Base-by-base conservation (phyloP, 1,140 invertebrate genomes). In the Andricus grossulariae region DNA sequence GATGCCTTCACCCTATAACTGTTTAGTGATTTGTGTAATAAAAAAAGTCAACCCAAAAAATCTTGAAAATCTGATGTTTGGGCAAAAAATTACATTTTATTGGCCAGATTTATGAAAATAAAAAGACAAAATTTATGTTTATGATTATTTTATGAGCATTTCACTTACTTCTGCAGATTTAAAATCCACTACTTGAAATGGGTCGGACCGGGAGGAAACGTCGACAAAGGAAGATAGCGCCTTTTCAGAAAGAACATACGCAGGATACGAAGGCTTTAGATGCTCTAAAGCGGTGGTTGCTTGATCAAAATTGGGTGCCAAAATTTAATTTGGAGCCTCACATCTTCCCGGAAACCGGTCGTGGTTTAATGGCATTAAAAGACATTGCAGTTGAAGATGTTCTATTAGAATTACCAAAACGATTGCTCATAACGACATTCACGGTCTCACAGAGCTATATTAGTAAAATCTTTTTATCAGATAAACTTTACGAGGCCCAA, bases 351-450 rank as follows among this genome's bases (percentile, higher is more conserved):
- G 87, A 89, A 21, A 94, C 93, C 51, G 94, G 94, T 21, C 88
- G 94, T 80, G 94, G 94, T 25, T 89, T 95, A 50, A 92, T 93
- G 83, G 92, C 93, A 13, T 91, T 92, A 78, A 91, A 89, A 75
- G 83, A 86, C 74, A 91, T 95, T 71, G 73, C 82, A 54, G 66
- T 86, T 15, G 91, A 93, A 76, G 92, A 94, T 78, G 83, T 92
- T 75, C 82, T 95, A 13, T 89, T 95, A 51, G 92, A 92, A 83
- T 84, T 95, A 79, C 94, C 94, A 2, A 83, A 92, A 77, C 89
- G 90, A 77, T 85, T 93, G 25, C 92, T 94, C 49, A 93, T 95
- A 32, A 94, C 94, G 72, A 91, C 92, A 45, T 89, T 87, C 25
- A 88, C 83, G 71, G 85, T 92, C 78, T 86, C 88, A 71, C 84